A percentile compares a stretch with the other conserved stretches of the same genome.
phyloP scores from a whole-genome alignment of 2,888 invertebrate species.

The Macaria notata region DNA sequence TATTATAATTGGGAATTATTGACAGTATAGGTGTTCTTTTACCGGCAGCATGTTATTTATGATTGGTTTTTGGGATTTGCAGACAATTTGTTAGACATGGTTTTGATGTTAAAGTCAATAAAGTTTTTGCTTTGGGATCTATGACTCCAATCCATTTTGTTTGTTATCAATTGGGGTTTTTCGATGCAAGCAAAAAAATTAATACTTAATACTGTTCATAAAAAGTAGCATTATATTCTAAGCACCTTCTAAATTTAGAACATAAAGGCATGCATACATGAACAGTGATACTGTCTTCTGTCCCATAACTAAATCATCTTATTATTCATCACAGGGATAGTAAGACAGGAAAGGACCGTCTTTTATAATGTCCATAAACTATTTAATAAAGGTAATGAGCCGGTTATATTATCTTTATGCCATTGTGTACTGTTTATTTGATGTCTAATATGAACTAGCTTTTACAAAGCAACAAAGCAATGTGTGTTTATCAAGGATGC shows the following conservation, averaged over 20 bases:
- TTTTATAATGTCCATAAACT: neutral
- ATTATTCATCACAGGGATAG: no score
- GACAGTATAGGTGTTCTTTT: conserved; percentile 35
- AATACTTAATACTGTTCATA: no score
- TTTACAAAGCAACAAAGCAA: neutral
- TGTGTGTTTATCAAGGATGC: conserved; percentile 1
- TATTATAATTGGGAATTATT: conserved; percentile 47
- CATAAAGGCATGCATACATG: no score
- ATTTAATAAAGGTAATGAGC: conserved; percentile 33
- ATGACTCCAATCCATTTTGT: no score
- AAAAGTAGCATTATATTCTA: no score
- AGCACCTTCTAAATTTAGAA: no score
- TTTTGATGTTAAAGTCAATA: conserved; percentile 12
- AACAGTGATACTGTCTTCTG: no score
- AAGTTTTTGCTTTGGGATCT: neutral
- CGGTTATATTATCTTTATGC: conserved; percentile 30
- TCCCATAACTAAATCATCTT: no score
- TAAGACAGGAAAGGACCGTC: no score
- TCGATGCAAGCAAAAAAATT: no score
- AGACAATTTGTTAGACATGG: conserved; percentile 30
- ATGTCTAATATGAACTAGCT: conserved; percentile 4
- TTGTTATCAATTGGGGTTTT: no score
- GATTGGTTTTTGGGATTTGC: conserved; percentile 10
- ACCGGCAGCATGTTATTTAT: conserved; percentile 30
- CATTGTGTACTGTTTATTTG: conserved; percentile 22